Evolutionary conservation across 1,140 invertebrate species (phyloP).

Genomic region (Trachymyrmex septentrionalis): DNA sequence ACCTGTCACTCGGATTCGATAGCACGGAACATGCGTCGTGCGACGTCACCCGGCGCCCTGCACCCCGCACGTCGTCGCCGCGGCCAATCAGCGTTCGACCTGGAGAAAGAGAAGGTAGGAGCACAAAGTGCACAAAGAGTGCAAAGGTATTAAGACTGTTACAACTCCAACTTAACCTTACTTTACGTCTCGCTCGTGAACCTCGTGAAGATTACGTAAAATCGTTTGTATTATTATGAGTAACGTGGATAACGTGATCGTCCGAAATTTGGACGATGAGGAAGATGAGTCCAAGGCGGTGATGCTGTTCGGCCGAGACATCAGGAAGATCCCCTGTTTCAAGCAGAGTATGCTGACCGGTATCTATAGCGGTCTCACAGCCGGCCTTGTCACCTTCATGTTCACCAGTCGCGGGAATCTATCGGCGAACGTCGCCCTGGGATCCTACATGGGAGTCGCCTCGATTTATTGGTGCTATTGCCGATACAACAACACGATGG

Average conservation of each 20-base stretch:
- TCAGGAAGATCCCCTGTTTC: constrained; percentile 89
- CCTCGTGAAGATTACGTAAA: neutral
- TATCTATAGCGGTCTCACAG: constrained; percentile 87
- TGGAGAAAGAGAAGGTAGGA: neutral
- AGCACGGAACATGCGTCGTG: constrained; percentile 84
- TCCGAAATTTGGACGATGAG: neutral
- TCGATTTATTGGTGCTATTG: constrained; percentile 87
- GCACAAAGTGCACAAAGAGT: neutral
- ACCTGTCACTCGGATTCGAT: constrained; percentile 86
- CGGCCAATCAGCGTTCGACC: constrained; percentile 10
- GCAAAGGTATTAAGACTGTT: neutral
- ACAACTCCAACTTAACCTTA: constrained; percentile 23
- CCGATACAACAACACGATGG: constrained; percentile 74
- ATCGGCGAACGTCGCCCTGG: constrained; percentile 86
- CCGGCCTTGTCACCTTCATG: constrained; percentile 88
- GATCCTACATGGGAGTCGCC: constrained; percentile 86
- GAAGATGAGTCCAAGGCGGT: constrained; percentile 72
- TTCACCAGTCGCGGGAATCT: constrained; percentile 87
- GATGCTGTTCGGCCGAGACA: constrained; percentile 88
- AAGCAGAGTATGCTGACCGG: constrained; percentile 89
- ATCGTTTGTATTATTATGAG: neutral
- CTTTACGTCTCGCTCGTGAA: neutral
- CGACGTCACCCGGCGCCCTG: constrained; percentile 59
- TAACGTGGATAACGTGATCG: neutral
- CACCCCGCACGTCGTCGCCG: neutral